These are phyloP conservation scores for Aporophyla nigra DNA, from an alignment of 2,888 invertebrate genomes.

Conservation along the genomic window DNA sequence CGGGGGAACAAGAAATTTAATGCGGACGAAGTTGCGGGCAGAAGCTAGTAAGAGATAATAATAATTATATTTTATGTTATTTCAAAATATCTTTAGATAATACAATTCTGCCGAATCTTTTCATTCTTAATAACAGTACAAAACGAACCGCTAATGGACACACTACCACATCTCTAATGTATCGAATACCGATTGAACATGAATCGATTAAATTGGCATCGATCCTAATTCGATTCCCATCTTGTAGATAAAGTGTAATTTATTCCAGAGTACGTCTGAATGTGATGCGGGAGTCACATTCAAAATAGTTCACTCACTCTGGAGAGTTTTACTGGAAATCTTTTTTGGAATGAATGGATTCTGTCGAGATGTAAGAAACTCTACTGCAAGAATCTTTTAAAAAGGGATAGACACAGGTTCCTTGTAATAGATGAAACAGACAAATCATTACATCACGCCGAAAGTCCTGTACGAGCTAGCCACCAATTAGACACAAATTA, in stretches of 20 bases:
- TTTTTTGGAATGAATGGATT: background rate
- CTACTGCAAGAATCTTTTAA: no score
- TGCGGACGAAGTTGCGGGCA: no score
- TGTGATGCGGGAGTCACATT: conserved; percentile 50
- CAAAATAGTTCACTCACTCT: conserved; percentile 46
- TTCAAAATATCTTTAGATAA: conserved; percentile 3
- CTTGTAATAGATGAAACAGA: no score
- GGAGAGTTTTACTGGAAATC: background rate
- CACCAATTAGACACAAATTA: no score
- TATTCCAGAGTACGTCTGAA: conserved; percentile 44
- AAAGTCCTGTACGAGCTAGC: no score
- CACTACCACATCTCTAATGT: conserved; percentile 30
- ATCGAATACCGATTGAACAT: conserved; percentile 55
- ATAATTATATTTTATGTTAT: background rate
- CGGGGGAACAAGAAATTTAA: no score
- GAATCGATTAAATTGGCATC: conserved; percentile 65
- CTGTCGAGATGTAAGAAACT: background rate
- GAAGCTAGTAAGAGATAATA: no score
- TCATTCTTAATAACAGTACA: background rate
- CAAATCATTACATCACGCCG: no score
- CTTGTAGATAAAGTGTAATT: conserved; percentile 49
- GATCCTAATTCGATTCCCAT: conserved; percentile 59
- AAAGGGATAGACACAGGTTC: no score
- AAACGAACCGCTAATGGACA: conserved; percentile 16
- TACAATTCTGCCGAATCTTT: background rate